Evolutionary conservation across 2,888 invertebrate species (phyloP), one percentile per base, ranked within the genome.

Genomic region (Apodemia zela): DNA sequence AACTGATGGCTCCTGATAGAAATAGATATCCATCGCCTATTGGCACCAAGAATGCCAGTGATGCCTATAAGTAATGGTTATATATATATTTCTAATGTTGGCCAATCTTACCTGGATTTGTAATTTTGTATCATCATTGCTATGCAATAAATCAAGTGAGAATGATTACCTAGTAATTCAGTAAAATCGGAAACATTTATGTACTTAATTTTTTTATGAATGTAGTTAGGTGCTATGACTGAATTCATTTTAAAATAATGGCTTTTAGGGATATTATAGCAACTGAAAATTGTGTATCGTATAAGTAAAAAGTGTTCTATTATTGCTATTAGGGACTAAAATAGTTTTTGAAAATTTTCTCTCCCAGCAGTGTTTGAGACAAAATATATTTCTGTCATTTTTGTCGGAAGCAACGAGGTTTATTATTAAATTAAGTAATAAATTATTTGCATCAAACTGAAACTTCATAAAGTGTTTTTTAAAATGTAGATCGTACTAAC

Each of bases 401-500:
- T 54, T 54, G 54, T 54, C 54, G 25, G 25, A 54, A 25, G 54
- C 54, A 54, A 54, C 54, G 54, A 54, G 54, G 15, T 54, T 54
- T 54, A 21, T 54, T 51, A 51, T 51, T 33, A 33, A 29, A 29
- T 33, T 54, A 54, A 15, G 54, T 54, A 54, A 54, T 45, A 25
- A 21, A 51, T 21, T 13, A 25, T 25, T 54, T 54, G 13, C 54
- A 15, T 54, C 25, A 54, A 25, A 54, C 54, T 54, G 21, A 54
- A 54, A 54, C 54, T 73, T 45, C 45, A 45, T 77, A 75, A 76
- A 77, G 76, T 79, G 76, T 81, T 80, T 84, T 54, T 77, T 82
- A 79, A 77, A 80, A 77, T 80, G 80, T 86, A 87, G 84, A 80
- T 85, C 81, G 75, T 74, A 74, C 74, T 78, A 80, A 81, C 78